Evolutionary conservation across 2,113 vertebrate species (phyloP).

Genomic region (Pangasianodon hypophthalmus): DNA sequence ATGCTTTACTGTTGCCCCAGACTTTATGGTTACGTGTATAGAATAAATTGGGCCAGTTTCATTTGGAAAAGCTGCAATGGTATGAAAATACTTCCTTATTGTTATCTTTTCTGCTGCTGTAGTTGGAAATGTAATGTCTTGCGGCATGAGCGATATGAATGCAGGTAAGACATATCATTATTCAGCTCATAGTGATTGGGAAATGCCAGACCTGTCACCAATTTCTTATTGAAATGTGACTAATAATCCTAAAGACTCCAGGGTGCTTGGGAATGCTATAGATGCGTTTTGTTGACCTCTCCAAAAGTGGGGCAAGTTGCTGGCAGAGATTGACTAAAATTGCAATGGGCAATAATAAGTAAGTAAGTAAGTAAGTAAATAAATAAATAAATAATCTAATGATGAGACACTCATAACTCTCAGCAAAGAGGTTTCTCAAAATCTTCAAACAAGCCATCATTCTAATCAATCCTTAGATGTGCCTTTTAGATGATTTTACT

Average conservation of each 20-base stretch:
- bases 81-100: background rate
- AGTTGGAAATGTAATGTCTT: background rate
- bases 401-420: background rate
- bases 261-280: background rate
- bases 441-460: background rate
- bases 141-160: background rate
- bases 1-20: background rate
- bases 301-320: background rate
- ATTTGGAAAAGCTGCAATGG: background rate
- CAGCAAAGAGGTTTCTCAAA: background rate
- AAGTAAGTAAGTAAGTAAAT: background rate
- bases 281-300: background rate
- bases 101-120: background rate
- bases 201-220: background rate
- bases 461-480: background rate
- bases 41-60: background rate
- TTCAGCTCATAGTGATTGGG: background rate
- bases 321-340: background rate
- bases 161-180: background rate
- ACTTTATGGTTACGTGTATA: background rate
- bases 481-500: background rate
- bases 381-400: background rate
- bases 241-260: background rate
- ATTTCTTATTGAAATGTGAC: background rate
- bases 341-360: background rate